Base-by-base conservation (phyloP, 1,140 invertebrate genomes). In the Schlechtendalia chinensis region DNA sequence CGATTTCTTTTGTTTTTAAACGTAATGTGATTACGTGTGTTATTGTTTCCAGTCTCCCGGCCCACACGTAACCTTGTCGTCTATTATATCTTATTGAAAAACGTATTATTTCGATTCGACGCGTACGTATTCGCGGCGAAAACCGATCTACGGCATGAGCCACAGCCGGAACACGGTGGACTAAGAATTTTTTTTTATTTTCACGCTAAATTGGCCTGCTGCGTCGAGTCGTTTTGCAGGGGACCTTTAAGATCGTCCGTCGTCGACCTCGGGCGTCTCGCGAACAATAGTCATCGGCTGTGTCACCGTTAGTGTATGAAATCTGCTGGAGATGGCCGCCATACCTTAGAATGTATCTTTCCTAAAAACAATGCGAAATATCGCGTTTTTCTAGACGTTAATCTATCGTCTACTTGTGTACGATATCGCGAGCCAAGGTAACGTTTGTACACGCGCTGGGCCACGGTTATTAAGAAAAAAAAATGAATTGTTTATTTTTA, bases 41-140 rank as follows among this genome's bases (percentile, higher is more conserved):
- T 71, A 39, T 39, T 39, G 65, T 71, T 71, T 71, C 19, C 24
- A 39, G 32, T 39, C 32, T 39, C 32, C 29, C 17, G 8, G 22
- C 47, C 69, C 53, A 53, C 69, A 50, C 27, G 17, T 53, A 71
- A 71, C 69, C 69, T 71, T 71, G 69, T 53, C 32, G 32, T 39
- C n/a, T n/a, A n/a, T n/a, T n/a, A n/a, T n/a, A n/a, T 22, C 50
- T 53, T 53, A 47, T 53, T 29, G 27, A 53, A 19, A 71, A 53
- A 19, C 53, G 5, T 29, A 71, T 71, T 53, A 53, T 71, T 53
- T 50, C 14, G 17, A 71, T 71, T 5, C 17, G 14, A 50, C 45
- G 32, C 32, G 45, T 50, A 54, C 1, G 32, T 39, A 39, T 39
- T 39, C 3, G 8, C 32, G 3, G 19, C n/a, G 50, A 72, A 54